Conservation (phyloP, 2,113 vertebrate species). For the Callocephalon fimbriatum region DNA sequence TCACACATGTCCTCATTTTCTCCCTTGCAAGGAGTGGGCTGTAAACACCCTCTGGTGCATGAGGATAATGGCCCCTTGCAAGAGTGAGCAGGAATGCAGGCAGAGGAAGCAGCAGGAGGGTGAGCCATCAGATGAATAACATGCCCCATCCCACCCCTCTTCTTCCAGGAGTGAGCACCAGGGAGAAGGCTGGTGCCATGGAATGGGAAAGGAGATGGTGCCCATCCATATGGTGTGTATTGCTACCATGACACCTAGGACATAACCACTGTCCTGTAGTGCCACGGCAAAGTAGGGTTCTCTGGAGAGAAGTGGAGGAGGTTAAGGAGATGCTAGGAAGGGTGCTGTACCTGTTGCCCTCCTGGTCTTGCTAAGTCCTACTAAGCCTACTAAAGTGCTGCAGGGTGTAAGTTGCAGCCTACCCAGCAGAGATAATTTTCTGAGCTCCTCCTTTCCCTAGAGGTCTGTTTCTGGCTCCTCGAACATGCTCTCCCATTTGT, state of each 20-base stretch:
- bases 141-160: neutral
- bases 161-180: neutral
- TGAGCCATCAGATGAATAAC: neutral
- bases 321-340: neutral
- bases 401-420: neutral
- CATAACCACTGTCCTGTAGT: fast-evolving
- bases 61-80: neutral
- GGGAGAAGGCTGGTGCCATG: neutral
- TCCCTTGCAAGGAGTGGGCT: neutral
- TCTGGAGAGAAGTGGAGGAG: neutral
- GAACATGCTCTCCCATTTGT: neutral
- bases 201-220: neutral
- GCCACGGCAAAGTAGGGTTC: neutral
- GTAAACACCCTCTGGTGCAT: neutral
- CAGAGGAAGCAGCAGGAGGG: neutral
- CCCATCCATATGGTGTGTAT: fast-evolving
- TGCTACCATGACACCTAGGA: neutral
- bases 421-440: neutral
- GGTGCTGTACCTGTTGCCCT: neutral
- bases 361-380: neutral
- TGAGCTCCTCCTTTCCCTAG: neutral
- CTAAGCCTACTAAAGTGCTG: neutral
- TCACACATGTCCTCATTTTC: neutral
- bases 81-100: neutral
- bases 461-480: neutral